Evolutionary conservation across 35 echinoderm and acorn worm species (phyloP), one percentile per base, ranked within the genome.

Genomic region (Chiridota heheva): DNA sequence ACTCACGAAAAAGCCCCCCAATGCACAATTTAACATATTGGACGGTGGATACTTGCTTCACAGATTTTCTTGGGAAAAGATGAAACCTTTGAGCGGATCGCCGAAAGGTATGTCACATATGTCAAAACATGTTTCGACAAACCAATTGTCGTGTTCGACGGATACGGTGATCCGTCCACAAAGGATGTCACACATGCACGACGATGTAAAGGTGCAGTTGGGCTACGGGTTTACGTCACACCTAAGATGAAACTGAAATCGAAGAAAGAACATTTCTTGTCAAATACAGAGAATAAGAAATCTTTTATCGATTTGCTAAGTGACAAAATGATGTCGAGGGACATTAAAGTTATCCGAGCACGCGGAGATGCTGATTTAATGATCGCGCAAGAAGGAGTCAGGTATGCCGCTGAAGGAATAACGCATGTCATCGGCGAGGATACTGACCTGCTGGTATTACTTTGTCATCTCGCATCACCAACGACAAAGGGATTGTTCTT

Each of bases 21-120:
- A 60, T 27, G 10, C 30, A 36, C 8, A 17, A 15, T 69, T 17
- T n/a, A 60, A 60, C 32, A 40, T 69, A 3, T n/a, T 69, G 8
- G 65, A 69, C 18, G 65, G 65, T 40, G 65, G 65, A 10, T 69
- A 33, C 42, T 40, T 69, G 13, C 24, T 69, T 17, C 65, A 69
- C 18, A 34, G 36, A 69, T 36, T 69, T 69, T n/a, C 30, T n/a
- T 34, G 65, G 65, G 24, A 69, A 69, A 69, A n/a, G 30, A 36
- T 6, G 61, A 65, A 6, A 65, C 61, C 33, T 65, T 35, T 65
- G 61, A 28, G 3, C 20, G 39, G 1, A 65, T 65, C 2, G 39
- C n/a, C 8, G 20, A 2, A 31, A 65, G 39, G 26, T 65, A 65
- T 65, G 26, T 60, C 4, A 20, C 4, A 6, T 60, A 60, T 30